Conservation (phyloP, 2,113 vertebrate genomes). For the Lipotes vexillifer region DNA sequence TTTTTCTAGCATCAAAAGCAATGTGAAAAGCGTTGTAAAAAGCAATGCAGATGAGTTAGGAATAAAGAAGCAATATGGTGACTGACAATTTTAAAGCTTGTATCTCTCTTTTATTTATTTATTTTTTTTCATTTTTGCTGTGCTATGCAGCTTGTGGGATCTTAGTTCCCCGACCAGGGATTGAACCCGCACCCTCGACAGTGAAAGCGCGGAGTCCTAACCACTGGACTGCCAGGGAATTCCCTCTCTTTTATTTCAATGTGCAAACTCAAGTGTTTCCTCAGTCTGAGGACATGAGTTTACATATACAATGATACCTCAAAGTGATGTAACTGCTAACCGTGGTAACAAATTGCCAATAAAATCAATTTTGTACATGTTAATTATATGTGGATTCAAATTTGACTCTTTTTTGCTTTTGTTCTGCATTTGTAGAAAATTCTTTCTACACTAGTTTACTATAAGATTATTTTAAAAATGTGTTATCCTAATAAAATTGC, state of each 20-base stretch:
- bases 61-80: conserved; percentile 36
- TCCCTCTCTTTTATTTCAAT: conserved; percentile 27
- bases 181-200: no score
- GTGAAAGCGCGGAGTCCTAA: no score
- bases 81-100: conserved; percentile 48
- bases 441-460: not conserved
- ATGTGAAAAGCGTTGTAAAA: conserved; percentile 40
- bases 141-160: no score
- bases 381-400: not conserved
- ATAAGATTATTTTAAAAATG: not conserved
- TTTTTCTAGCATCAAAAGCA: conserved; percentile 57
- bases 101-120: conserved; percentile 48
- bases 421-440: conserved; percentile 12
- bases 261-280: not conserved
- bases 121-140: no score
- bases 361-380: not conserved
- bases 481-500: not conserved
- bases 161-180: no score
- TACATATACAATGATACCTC: not conserved
- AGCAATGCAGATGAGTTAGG: conserved; percentile 59
- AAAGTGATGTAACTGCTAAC: not conserved
- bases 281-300: not conserved
- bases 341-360: not conserved
- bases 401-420: not conserved
- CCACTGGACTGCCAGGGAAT: not conserved